Percentiles rank a stretch among this genome's conserved stretches.
Evolutionary conservation across 2,888 invertebrate species (phyloP).

Genomic region (Bembecia ichneumoniformis): DNA sequence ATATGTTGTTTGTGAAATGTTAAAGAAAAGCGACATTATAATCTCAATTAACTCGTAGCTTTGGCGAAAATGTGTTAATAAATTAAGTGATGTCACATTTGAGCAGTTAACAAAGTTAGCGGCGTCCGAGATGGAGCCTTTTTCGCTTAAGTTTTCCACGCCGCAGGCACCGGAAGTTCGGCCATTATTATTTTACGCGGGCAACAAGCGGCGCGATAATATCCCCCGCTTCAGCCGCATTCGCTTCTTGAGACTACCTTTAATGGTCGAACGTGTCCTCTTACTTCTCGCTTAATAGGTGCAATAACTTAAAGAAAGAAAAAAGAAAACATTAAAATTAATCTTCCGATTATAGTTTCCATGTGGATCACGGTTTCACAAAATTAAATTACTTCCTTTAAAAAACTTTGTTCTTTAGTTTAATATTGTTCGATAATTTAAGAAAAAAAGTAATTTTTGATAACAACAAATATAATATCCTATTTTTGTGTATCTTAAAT

Average conservation of each 20-base stretch:
- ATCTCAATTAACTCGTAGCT: slow-evolving; percentile 39
- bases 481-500: too few species aligned
- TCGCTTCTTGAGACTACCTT: slow-evolving; percentile 44
- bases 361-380: slow-evolving; percentile 1
- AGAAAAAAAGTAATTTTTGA: too few species aligned
- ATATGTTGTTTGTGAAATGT: too few species aligned
- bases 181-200: slow-evolving; percentile 74
- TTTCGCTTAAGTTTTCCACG: slow-evolving; percentile 68
- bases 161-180: slow-evolving; percentile 73
- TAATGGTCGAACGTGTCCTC: slow-evolving; percentile 69
- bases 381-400: neutral
- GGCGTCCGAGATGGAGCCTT: slow-evolving; percentile 58
- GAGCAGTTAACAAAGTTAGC: slow-evolving; percentile 58
- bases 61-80: slow-evolving; percentile 64
- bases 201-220: slow-evolving; percentile 74
- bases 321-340: slow-evolving; percentile 44
- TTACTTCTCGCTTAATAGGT: slow-evolving; percentile 66
- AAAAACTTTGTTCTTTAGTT: neutral
- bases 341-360: slow-evolving; percentile 21
- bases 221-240: slow-evolving; percentile 55
- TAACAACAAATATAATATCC: too few species aligned
- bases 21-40: slow-evolving; percentile 47
- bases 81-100: slow-evolving; percentile 71
- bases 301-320: slow-evolving; percentile 56
- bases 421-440: too few species aligned